phyloP scores from a whole-genome alignment of 2,113 vertebrate species.

The Gallinago jamesoni region DNA sequence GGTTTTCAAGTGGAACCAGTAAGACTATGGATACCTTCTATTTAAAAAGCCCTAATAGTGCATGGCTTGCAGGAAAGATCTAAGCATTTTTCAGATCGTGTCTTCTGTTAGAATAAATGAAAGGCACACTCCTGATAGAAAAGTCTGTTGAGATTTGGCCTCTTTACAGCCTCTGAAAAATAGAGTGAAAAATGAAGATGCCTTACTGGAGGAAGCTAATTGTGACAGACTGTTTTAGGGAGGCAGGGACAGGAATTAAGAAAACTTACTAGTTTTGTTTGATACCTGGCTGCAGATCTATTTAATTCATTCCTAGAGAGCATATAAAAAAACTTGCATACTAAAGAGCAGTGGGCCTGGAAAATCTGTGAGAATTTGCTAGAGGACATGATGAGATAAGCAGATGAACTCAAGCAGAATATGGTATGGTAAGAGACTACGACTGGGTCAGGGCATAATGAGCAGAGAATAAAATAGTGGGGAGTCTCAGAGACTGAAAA shows the following conservation, averaged over 20 bases:
- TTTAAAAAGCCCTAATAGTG: background rate
- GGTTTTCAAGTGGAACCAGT: background rate
- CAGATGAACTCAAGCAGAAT: background rate
- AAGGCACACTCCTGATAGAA: background rate
- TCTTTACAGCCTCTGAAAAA: background rate
- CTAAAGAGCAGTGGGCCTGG: background rate
- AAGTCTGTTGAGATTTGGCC: background rate
- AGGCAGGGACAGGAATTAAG: background rate
- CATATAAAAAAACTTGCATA: background rate
- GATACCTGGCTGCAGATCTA: background rate
- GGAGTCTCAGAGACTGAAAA: background rate
- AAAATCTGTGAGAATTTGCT: background rate
- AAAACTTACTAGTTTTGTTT: background rate
- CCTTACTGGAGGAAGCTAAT: background rate
- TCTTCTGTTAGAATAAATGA: background rate
- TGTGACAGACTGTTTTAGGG: background rate
- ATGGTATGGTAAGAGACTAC: background rate
- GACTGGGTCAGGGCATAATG: too few species aligned
- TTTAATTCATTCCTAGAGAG: background rate
- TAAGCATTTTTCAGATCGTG: background rate
- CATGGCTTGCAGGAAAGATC: background rate
- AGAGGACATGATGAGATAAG: background rate
- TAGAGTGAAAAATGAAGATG: background rate
- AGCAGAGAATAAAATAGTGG: background rate
- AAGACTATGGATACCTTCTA: background rate